Percentiles rank a stretch among this genome's conserved stretches.
Conservation (phyloP, 2,888 invertebrate species). For the Amphipoea oculea region DNA sequence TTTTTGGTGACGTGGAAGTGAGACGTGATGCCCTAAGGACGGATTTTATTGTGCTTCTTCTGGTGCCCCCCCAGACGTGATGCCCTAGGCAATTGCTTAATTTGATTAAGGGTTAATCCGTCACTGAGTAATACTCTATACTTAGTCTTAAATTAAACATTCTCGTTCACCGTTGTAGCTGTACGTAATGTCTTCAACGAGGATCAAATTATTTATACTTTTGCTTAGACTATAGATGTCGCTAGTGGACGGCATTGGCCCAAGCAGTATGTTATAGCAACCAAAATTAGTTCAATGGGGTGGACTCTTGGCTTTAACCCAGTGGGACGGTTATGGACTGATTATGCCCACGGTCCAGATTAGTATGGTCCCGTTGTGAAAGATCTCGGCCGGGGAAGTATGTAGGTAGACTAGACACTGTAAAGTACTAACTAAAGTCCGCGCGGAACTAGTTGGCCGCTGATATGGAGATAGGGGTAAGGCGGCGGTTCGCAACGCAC, state of each 20-base stretch:
- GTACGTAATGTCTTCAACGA: not conserved
- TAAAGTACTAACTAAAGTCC: not conserved
- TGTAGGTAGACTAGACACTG: not conserved
- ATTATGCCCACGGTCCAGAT: not conserved
- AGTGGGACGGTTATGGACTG: too few species aligned
- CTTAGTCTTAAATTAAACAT: not conserved
- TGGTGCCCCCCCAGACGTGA: too few species aligned
- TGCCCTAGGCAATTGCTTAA: too few species aligned
- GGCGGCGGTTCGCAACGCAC: too few species aligned
- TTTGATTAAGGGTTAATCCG: too few species aligned
- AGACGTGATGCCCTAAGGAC: too few species aligned
- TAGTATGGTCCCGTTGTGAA: not conserved
- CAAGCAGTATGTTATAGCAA: not conserved
- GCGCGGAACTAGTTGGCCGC: too few species aligned
- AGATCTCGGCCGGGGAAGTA: not conserved
- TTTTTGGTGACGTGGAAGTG: too few species aligned
- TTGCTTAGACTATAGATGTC: slow-evolving; percentile 9
- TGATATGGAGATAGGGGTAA: too few species aligned
- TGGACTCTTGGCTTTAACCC: not conserved
- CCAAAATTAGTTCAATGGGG: not conserved
- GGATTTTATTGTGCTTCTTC: too few species aligned
- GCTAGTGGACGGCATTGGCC: not conserved
- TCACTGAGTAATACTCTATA: not conserved
- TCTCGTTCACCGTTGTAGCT: not conserved
- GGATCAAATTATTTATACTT: not conserved